Base-by-base conservation (phyloP, 2,113 vertebrate genomes). In the Peromyscus leucopus region DNA sequence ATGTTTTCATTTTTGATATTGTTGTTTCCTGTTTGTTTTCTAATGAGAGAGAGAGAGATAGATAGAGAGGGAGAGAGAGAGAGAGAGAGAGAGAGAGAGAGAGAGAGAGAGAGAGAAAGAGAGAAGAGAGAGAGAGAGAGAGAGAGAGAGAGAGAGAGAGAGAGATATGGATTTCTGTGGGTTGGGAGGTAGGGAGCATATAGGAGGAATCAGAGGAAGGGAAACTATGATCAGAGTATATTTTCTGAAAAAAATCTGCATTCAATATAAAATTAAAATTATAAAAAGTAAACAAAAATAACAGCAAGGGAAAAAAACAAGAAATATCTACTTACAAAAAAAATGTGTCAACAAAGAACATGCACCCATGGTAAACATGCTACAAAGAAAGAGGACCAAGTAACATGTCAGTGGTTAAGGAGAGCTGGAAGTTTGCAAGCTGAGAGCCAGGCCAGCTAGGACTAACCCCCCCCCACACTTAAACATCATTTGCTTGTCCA, bases 31-130 rank as follows among this genome's bases (percentile, higher is more conserved):
- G 33, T 12, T 13, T 59, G 36, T 57, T 59, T 59, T 82, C 11
- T 24, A 82, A 59, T 59, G 21, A 21, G 4, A n/a, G 9, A n/a
- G 33, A 7, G 5, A n/a, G n/a, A 24, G 36, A 24, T 21, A 7
- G 5, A n/a, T 24, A 24, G 36, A 24, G 33, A 7, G 5, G 24
- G n/a, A 24, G 36, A 24, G 33, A 7, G 5, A n/a, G n/a, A 24
- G 36, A 24, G 33, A 7, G 5, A n/a, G n/a, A 24, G 36, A 24
- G 33, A 7, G 5, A n/a, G n/a, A 24, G 36, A 24, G 33, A 7
- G 5, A n/a, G 33, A 7, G 5, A n/a, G n/a, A 24, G 36, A 24
- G 21, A 21, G 4, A n/a, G 9, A n/a, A 21, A 7, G 5, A n/a
- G n/a, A 24, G 36, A 24, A 24, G 36, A 24, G 33, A 7, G 5